Base-by-base conservation (phyloP, 1,140 invertebrate species). In the Drosophila bocqueti region DNA sequence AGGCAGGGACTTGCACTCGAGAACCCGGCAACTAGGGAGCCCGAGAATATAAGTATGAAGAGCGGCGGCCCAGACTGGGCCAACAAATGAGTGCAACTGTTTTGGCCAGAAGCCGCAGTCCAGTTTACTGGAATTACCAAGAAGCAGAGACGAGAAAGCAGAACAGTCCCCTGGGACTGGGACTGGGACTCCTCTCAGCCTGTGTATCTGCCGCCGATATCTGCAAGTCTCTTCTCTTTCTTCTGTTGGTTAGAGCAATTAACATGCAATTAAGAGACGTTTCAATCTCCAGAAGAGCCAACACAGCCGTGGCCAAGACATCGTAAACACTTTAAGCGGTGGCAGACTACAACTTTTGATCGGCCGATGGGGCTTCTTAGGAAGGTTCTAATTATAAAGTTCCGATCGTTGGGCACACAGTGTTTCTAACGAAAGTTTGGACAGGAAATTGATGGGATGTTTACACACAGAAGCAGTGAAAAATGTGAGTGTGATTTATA, bases 201-300 rank as follows among this genome's bases (percentile, higher is more conserved):
- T 69, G 47, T 67, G 63, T 54, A 54, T 69, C 67, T 69, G 49
- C 46, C 57, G 60, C 10, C 71, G 24, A 54, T 66, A 54, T 66
- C 76, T 52, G 62, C 76, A 59, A 67, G 79, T 87, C 73, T 58
- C 66, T 34, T 60, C n/a, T 68, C 63, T 79, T 40, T 69, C 76
- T 81, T 58, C 49, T 80, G 46, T 29, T 65, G 79, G 81, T 71
- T 83, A 74, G 69, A 79, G 74, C 85, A 89, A 89, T 89, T 89
- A 89, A 89, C 84, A 89, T 90, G 84, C 84, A 89, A 89, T 89
- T 89, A 89, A 89, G 87, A 81, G 78, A 89, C 85, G 81, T 84
- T 89, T 90, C 85, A 89, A 84, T 84, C 81, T 63, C 64, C 61
- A 75, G 73, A 81, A 78, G 65, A 74, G 67, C 82, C 71, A 72